These are phyloP conservation scores for Auanema freiburgensis DNA, from an alignment of 2,888 invertebrate genomes.

Conservation along the genomic window DNA sequence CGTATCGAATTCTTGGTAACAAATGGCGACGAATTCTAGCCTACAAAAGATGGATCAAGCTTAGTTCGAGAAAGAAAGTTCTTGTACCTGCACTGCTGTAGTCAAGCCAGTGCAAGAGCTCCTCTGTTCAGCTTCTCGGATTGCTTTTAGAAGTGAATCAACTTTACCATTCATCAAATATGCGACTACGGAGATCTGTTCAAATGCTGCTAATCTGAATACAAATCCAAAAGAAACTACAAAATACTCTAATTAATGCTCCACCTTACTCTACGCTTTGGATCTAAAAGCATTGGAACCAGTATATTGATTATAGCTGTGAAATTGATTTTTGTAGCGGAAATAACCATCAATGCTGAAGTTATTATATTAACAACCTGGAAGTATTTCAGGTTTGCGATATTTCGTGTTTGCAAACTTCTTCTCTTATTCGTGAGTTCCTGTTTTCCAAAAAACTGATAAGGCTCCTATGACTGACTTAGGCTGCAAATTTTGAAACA, in stretches of 20 bases:
- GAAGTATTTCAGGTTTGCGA: neutral
- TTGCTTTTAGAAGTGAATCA: slow-evolving; percentile 70
- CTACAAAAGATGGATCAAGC: slow-evolving; percentile 71
- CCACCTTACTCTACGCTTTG: slow-evolving; percentile 75
- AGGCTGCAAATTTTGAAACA: slow-evolving; percentile 69
- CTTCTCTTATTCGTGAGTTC: slow-evolving; percentile 74
- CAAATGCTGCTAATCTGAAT: slow-evolving; percentile 73
- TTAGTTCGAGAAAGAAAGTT: no score
- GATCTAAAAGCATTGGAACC: slow-evolving; percentile 70
- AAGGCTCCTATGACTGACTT: slow-evolving; percentile 70
- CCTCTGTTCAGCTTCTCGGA: slow-evolving; percentile 66
- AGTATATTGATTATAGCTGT: slow-evolving; percentile 66
- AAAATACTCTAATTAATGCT: neutral
- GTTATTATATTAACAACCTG: slow-evolving; percentile 76
- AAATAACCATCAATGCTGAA: slow-evolving; percentile 78
- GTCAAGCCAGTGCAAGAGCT: slow-evolving; percentile 67
- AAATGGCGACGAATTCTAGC: slow-evolving; percentile 77
- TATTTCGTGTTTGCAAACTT: slow-evolving; percentile 59
- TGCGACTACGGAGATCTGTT: slow-evolving; percentile 78
- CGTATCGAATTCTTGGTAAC: slow-evolving; percentile 75
- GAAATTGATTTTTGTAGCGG: slow-evolving; percentile 76
- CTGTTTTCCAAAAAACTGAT: slow-evolving; percentile 67
- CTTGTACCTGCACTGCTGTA: slow-evolving; percentile 41
- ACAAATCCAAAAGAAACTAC: neutral
- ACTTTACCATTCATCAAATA: slow-evolving; percentile 73